phyloP scores from a whole-genome alignment of 2,888 invertebrate genomes.

The Hirtodrosophila cameraria region DNA sequence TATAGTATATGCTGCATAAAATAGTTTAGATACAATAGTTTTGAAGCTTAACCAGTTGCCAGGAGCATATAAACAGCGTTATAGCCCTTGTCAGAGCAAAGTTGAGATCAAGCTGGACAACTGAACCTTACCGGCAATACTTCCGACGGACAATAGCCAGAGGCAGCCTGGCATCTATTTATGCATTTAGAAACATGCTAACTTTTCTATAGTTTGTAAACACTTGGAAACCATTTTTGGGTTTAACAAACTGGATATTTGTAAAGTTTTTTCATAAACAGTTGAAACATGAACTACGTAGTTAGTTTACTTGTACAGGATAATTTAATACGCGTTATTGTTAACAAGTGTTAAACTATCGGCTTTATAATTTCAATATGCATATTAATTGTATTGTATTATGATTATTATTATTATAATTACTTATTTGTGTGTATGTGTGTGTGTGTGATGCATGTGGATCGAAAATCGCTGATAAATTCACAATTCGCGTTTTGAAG shows the following conservation, averaged over 20 bases:
- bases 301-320: conserved; percentile 41
- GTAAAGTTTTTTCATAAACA: conserved; percentile 19
- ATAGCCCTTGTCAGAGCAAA: conserved; percentile 12
- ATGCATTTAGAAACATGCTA: conserved; percentile 12
- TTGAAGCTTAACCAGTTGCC: conserved; percentile 21
- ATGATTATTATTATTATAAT: conserved; percentile 15
- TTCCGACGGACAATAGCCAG: conserved; percentile 3
- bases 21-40: conserved; percentile 32
- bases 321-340: conserved; percentile 66
- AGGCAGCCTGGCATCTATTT: conserved; percentile 9
- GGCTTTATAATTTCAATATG: conserved; percentile 35
- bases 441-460: conserved; percentile 49
- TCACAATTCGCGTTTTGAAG: conserved; percentile 45
- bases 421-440: conserved; percentile 19
- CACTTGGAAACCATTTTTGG: conserved; percentile 20
- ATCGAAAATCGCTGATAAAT: conserved; percentile 43
- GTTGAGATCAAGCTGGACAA: conserved; percentile 39
- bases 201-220: conserved; percentile 9
- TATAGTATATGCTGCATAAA: conserved; percentile 26
- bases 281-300: conserved; percentile 48
- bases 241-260: conserved; percentile 25
- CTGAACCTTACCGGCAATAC: conserved; percentile 20
- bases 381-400: conserved; percentile 24
- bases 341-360: conserved; percentile 47
- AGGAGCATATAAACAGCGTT: conserved; percentile 10